These are phyloP conservation scores for Caenorhabditis doughertyi DNA, from an alignment of 2,888 invertebrate genomes.

Conservation along the genomic window DNA sequence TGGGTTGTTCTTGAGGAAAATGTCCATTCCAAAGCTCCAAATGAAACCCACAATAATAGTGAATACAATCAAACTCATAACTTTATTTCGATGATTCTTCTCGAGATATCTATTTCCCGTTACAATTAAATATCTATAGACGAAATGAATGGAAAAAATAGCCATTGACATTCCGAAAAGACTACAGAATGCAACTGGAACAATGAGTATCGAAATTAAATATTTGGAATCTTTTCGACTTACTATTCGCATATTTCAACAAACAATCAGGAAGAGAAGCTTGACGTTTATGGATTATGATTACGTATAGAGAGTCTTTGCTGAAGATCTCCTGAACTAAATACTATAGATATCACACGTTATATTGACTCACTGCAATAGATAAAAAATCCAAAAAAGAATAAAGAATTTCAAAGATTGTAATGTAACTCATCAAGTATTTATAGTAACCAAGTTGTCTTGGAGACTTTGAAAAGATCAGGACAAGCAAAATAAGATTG, in stretches of 20 bases:
- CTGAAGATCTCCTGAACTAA: conserved; percentile 1
- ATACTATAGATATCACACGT: not conserved
- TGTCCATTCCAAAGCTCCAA: not conserved
- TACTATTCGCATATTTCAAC: not conserved
- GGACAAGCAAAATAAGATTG: conserved; percentile 11
- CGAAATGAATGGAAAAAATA: conserved; percentile 42
- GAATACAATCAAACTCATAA: conserved; percentile 1
- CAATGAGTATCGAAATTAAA: no score
- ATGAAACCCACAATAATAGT: conserved; percentile 1
- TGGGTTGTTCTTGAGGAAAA: not conserved
- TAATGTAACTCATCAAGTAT: conserved; percentile 36
- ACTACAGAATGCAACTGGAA: conserved; percentile 37
- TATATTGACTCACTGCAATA: conserved; percentile 4
- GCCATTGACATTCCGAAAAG: conserved; percentile 48
- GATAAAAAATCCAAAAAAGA: conserved; percentile 29
- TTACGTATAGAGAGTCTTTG: conserved; percentile 1
- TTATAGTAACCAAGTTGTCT: conserved; percentile 35
- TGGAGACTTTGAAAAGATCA: conserved; percentile 48
- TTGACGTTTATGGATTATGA: conserved; percentile 1
- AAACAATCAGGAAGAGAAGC: not conserved
- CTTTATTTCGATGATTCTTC: conserved; percentile 2
- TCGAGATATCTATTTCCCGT: conserved; percentile 12
- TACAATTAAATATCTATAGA: conserved; percentile 31
- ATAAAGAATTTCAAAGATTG: conserved; percentile 32
- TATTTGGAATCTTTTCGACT: no score